Conservation (phyloP, 92 coral and sea anemone species). For the Desmophyllum pertusum region DNA sequence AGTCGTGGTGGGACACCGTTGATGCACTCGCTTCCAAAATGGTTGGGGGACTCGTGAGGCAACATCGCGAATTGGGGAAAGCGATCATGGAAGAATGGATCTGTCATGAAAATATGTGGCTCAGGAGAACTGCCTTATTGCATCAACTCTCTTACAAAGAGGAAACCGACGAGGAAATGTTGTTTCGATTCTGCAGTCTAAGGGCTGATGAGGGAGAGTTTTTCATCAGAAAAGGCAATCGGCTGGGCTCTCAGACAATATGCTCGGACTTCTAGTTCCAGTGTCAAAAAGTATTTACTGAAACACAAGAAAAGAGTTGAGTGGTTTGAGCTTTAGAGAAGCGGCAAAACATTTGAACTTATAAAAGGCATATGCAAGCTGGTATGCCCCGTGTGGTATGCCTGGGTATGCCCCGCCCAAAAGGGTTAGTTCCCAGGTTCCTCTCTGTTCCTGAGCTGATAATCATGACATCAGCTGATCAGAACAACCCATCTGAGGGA, state of each 20-base stretch:
- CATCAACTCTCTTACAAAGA: conserved; percentile 89
- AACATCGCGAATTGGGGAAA: conserved; percentile 71
- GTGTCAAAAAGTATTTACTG: conserved; percentile 75
- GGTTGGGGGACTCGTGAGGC: conserved; percentile 77
- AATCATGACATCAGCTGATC: no score
- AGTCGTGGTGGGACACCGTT: conserved; percentile 99
- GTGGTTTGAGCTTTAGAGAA: conserved; percentile 83
- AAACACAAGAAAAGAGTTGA: conserved; percentile 69
- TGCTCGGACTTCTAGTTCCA: conserved; percentile 60
- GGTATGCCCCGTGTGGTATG: no score
- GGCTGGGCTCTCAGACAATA: conserved; percentile 96
- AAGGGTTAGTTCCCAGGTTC: no score
- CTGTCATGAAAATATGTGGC: conserved; percentile 94
- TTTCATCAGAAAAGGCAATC: conserved; percentile 89
- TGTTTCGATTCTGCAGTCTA: conserved; percentile 79
- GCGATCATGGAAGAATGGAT: conserved; percentile 88
- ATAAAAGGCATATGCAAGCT: not conserved
- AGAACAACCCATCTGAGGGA: no score
- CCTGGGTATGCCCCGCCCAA: no score
- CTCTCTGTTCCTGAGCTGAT: no score
- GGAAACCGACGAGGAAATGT: conserved; percentile 74
- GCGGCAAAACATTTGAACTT: conserved; percentile 79
- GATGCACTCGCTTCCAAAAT: conserved; percentile 74
- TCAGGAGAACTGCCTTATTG: conserved; percentile 87
- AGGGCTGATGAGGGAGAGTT: conserved; percentile 93